A percentile compares a stretch with the other conserved stretches of the same genome.
Evolutionary conservation across 1,140 invertebrate species (phyloP).

Genomic region (Drosophila sulfurigaster): DNA sequence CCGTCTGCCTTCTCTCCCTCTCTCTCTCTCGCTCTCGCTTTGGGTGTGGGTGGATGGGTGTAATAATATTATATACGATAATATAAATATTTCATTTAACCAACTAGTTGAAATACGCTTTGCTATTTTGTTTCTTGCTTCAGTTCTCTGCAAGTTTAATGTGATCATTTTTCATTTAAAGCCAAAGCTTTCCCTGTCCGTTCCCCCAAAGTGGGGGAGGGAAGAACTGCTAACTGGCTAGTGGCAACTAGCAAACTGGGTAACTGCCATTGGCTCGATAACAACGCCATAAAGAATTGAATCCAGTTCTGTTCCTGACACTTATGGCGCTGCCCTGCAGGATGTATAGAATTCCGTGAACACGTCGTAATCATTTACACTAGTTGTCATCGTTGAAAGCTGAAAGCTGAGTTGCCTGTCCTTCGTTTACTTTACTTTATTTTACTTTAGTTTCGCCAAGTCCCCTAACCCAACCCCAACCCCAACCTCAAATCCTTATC

Average conservation of each 20-base stretch:
- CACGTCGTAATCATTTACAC: slow-evolving; percentile 80
- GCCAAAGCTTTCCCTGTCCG: slow-evolving; percentile 37
- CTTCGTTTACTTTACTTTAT: slow-evolving; percentile 30
- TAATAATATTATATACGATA: slow-evolving; percentile 13
- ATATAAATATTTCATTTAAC: slow-evolving; percentile 24
- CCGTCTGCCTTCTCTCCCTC: not conserved
- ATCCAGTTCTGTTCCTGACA: slow-evolving; percentile 73
- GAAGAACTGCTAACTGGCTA: not conserved
- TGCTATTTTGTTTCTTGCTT: slow-evolving; percentile 47
- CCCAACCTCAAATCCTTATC: not conserved
- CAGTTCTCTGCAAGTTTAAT: slow-evolving; percentile 58
- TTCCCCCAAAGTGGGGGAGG: slow-evolving; percentile 12
- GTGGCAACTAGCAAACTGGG: not conserved
- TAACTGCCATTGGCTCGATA: slow-evolving; percentile 62
- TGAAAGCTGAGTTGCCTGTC: slow-evolving; percentile 36
- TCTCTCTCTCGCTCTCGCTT: not conserved
- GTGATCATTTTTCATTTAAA: slow-evolving; percentile 70
- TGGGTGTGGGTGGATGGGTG: not conserved
- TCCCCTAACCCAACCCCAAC: not conserved
- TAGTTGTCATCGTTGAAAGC: slow-evolving; percentile 78
- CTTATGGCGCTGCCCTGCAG: slow-evolving; percentile 64
- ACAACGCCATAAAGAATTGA: slow-evolving; percentile 75
- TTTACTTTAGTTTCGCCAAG: slow-evolving; percentile 19
- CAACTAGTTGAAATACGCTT: slow-evolving; percentile 11
- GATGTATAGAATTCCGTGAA: slow-evolving; percentile 50